A percentile compares a stretch with the other conserved stretches of the same genome.
These are phyloP conservation scores for Telmatherina bonti DNA, from an alignment of 2,797 vertebrate genomes.

Conservation along the genomic window DNA sequence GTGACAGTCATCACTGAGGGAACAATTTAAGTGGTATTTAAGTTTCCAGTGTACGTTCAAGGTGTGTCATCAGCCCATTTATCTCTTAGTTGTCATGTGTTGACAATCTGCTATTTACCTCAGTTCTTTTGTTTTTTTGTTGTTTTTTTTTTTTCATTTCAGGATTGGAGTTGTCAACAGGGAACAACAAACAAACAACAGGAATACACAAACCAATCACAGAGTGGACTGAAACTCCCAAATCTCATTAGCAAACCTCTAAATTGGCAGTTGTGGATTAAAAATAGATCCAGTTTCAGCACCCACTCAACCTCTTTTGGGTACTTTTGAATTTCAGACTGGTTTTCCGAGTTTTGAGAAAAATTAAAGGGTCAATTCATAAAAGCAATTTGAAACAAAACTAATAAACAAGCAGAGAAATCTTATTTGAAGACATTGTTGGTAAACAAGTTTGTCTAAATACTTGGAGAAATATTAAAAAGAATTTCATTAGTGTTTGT, in stretches of 20 bases:
- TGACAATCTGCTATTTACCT: slow-evolving; percentile 16
- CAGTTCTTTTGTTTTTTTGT: neutral
- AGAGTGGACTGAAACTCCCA: slow-evolving; percentile 20
- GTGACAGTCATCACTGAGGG: slow-evolving; percentile 27
- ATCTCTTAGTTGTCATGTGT: slow-evolving; percentile 21
- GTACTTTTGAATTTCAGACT: slow-evolving; percentile 10
- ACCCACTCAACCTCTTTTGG: slow-evolving; percentile 24
- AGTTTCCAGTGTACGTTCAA: slow-evolving; percentile 27
- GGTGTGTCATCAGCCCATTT: slow-evolving; percentile 38
- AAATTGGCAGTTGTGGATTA: slow-evolving; percentile 23
- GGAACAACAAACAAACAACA: neutral
- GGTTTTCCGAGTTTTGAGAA: neutral
- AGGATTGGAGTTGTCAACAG: neutral
- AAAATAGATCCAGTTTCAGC: slow-evolving; percentile 36
- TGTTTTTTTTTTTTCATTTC: slow-evolving; percentile 12
- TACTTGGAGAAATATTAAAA: no score
- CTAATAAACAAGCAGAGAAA: no score
- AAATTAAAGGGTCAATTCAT: slow-evolving; percentile 9
- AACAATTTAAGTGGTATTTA: slow-evolving; percentile 36
- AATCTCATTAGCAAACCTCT: slow-evolving; percentile 43
- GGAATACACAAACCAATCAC: neutral
- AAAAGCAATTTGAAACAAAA: no score
- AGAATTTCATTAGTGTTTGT: no score
- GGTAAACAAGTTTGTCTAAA: no score
- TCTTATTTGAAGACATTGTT: no score